Base-by-base conservation (phyloP, 2,888 invertebrate species). In the Lasius platythorax region DNA sequence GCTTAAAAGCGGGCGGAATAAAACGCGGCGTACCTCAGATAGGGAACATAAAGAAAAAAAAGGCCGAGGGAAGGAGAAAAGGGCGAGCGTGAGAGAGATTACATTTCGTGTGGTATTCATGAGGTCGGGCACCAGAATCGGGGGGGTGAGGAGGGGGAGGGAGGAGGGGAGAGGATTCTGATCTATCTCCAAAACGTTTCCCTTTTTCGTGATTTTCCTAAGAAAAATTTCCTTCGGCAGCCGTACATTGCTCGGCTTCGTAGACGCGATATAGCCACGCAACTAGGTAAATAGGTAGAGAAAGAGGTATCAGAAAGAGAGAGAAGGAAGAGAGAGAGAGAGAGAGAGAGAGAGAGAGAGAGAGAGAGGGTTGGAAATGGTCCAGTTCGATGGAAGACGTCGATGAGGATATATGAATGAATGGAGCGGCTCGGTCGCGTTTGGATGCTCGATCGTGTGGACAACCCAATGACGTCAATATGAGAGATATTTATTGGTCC, bases 31-130 rank as follows among this genome's bases (percentile, higher is more conserved):
- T 64, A 63, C 53, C 53, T 76, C 63, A 82, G 33, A 53, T 30
- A 37, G 28, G 11, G 12, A 66, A 76, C 28, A 18, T 30, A 46
- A 53, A 76, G 23, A 18, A 18, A 30, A 70, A 56, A 15, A n/a
- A n/a, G 58, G 43, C 28, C 9, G 12, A 11, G 66, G 0, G 37
- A 61, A 43, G 33, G 43, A 67, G 50, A 50, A 67, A 58, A 78
- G 58, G n/a, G 61, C 15, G 56, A 68, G 58, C 37, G 11, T 40
- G 63, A 73, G 82, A 83, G 74, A 86, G 78, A 88, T 87, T 87
- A 85, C 66, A 86, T 78, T 86, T 85, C 81, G 63, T 78, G 58
- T 46, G 37, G 61, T 83, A 88, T 88, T 88, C 87, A 66, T 74
- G 86, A 84, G 82, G 37, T 85, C 78, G 74, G 72, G 64, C 43